Evolutionary conservation across 1,140 invertebrate genomes (phyloP).

Genomic region (Oncopodura yosiiana): DNA sequence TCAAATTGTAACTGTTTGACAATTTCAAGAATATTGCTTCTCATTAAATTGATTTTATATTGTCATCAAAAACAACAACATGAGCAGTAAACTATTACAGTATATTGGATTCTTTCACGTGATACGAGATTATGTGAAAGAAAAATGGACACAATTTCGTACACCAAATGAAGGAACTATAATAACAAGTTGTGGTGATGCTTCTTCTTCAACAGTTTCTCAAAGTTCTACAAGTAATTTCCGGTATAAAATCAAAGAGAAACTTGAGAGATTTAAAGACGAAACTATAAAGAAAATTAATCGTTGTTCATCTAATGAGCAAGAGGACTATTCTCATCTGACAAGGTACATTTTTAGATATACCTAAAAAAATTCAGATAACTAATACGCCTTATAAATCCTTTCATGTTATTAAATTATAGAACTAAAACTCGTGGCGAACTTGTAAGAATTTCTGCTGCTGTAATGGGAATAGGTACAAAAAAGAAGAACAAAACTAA

Average conservation of each 20-base stretch:
- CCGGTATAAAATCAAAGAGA: constrained; percentile 24
- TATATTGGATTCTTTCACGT: constrained; percentile 28
- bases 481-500: too few species aligned
- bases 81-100: constrained; percentile 15
- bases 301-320: constrained; percentile 5
- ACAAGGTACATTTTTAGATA: constrained; percentile 16
- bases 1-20: neutral
- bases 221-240: constrained; percentile 12
- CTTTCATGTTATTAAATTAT: neutral
- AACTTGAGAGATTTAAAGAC: constrained; percentile 23
- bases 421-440: constrained; percentile 72
- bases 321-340: constrained; percentile 30
- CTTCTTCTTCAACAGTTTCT: neutral
- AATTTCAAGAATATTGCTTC: neutral
- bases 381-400: neutral
- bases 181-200: neutral
- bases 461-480: constrained; percentile 88
- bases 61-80: neutral
- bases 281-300: constrained; percentile 22
- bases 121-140: constrained; percentile 26
- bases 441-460: constrained; percentile 75
- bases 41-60: neutral
- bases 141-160: constrained; percentile 23
- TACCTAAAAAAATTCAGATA: neutral
- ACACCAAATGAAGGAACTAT: neutral